Conservation (phyloP, 2,797 vertebrate genomes). For the Myripristis jacobus region DNA sequence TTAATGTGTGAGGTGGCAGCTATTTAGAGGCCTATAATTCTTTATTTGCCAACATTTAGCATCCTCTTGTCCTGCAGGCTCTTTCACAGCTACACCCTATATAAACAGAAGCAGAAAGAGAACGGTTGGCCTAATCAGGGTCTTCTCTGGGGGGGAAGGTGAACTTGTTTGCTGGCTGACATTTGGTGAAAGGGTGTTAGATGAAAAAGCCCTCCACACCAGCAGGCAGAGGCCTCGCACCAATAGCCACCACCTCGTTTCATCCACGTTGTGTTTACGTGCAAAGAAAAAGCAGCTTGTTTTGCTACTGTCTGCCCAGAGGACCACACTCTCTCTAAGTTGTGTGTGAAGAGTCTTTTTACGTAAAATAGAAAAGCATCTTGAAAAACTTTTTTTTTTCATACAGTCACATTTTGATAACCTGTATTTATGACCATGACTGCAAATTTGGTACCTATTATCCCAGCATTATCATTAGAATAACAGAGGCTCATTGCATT, state of each 20-base stretch:
- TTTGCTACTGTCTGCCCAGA: constrained; percentile 47
- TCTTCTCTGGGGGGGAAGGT: constrained; percentile 53
- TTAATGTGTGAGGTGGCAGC: constrained; percentile 33
- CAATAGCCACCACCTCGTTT: constrained; percentile 53
- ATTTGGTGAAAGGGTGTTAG: constrained; percentile 78
- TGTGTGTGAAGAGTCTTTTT: constrained; percentile 50
- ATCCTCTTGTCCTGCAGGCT: constrained; percentile 48
- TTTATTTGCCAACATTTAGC: constrained; percentile 77
- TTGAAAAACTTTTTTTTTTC: constrained; percentile 30
- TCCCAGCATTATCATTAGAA: constrained; percentile 63
- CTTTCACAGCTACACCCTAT: constrained; percentile 5
- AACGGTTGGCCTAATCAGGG: constrained; percentile 61
- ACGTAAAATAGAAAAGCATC: not conserved
- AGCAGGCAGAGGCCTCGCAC: constrained; percentile 69
- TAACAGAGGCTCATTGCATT: constrained; percentile 45
- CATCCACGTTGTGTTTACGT: constrained; percentile 75
- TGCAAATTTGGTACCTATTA: constrained; percentile 41
- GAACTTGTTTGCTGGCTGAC: constrained; percentile 74
- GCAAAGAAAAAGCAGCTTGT: constrained; percentile 63
- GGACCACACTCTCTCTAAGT: constrained; percentile 24
- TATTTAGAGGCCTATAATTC: constrained; percentile 69
- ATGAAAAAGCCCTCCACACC: constrained; percentile 75
- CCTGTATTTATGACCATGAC: constrained; percentile 26
- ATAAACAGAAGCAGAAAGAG: constrained; percentile 65
- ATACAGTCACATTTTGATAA: constrained; percentile 55